phyloP scores from a whole-genome alignment of 2,888 invertebrate species.

The Patella depressa region DNA sequence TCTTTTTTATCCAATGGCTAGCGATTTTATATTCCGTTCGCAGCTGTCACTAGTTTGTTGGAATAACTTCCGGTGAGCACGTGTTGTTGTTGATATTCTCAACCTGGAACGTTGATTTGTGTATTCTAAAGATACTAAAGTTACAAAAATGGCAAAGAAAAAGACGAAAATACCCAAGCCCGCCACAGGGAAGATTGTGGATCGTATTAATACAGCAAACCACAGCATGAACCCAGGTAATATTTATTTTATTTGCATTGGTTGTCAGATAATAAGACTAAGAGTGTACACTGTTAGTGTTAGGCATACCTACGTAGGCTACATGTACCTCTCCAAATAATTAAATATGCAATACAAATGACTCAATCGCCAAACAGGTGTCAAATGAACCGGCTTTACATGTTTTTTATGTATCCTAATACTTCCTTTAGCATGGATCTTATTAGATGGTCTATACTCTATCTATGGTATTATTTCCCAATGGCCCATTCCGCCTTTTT shows the following conservation, averaged over 20 bases:
- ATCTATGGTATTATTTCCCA: not conserved
- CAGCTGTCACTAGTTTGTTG: too few species aligned
- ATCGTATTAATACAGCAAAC: conserved; percentile 84
- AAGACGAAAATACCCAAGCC: conserved; percentile 45
- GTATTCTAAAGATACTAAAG: not conserved
- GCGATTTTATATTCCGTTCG: too few species aligned
- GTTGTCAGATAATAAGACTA: conserved; percentile 19
- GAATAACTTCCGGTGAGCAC: not conserved
- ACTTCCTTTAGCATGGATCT: not conserved
- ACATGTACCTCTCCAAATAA: too few species aligned
- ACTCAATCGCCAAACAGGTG: too few species aligned
- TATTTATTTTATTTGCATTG: not conserved
- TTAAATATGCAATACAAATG: too few species aligned
- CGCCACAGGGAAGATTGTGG: conserved; percentile 24
- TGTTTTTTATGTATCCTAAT: not conserved
- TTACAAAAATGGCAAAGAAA: conserved; percentile 15
- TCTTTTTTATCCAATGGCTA: too few species aligned
- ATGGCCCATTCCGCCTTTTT: not conserved
- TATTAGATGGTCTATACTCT: not conserved
- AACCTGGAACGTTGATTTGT: not conserved
- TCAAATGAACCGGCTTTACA: not conserved
- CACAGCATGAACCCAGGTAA: conserved; percentile 96
- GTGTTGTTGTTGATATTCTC: not conserved
- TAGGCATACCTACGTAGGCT: not conserved
- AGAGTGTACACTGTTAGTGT: not conserved